A percentile compares a stretch with the other conserved stretches of the same genome.
Evolutionary conservation across 2,888 invertebrate species (phyloP).

Genomic region (Cephus spinipes): DNA sequence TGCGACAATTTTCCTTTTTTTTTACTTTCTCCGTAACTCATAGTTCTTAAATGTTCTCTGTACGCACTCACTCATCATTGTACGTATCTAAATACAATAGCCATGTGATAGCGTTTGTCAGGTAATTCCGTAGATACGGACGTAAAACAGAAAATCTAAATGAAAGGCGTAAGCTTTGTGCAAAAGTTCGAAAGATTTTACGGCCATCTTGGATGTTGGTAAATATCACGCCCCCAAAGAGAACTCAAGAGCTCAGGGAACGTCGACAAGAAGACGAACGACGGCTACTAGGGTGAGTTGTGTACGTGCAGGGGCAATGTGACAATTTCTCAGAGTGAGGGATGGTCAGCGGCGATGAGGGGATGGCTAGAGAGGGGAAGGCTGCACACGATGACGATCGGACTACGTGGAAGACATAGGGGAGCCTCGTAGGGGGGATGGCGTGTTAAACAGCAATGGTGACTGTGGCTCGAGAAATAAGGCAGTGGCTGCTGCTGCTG

Average conservation of each 20-base stretch:
- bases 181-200: constrained; percentile 59
- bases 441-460: constrained; percentile 15
- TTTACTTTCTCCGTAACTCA: not conserved
- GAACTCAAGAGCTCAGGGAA: constrained; percentile 33
- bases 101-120: no score
- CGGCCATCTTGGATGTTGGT: constrained; percentile 67
- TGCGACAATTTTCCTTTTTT: not conserved
- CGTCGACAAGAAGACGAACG: constrained; percentile 13
- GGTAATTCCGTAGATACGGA: not conserved
- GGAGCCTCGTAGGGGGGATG: constrained; percentile 27
- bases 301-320: not conserved
- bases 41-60: not conserved
- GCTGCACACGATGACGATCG: constrained; percentile 25
- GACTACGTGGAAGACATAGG: constrained; percentile 28
- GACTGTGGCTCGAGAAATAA: constrained; percentile 12
- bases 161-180: constrained; percentile 37
- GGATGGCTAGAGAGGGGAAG: constrained; percentile 8
- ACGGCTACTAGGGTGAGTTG: constrained; percentile 6
- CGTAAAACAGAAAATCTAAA: not conserved
- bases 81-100: no score
- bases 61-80: not conserved
- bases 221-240: constrained; percentile 62
- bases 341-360: not conserved
- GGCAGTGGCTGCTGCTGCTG: not conserved
- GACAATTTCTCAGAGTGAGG: not conserved